Percentiles rank a stretch among this genome's conserved stretches.
These are phyloP conservation scores for Loris lydekkerianus DNA, from an alignment of 2,797 vertebrate genomes.

Conservation along the genomic window DNA sequence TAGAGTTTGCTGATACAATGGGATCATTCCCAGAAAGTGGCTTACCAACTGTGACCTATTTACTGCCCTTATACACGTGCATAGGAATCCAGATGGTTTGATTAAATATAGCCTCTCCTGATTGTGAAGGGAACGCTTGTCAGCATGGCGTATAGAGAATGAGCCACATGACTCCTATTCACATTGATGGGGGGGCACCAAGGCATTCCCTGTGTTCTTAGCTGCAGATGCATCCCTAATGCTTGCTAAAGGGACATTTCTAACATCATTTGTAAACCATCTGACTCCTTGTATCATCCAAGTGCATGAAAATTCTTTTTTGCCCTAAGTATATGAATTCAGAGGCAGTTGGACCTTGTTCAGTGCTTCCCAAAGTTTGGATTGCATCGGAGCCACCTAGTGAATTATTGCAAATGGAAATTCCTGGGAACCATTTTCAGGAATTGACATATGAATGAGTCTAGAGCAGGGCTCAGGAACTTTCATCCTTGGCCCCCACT, in stretches of 20 bases:
- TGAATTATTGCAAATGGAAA: conserved; percentile 29
- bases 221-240: neutral
- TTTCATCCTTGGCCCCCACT: neutral
- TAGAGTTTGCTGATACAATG: conserved; percentile 73
- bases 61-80: conserved; percentile 69
- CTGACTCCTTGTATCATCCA: conserved; percentile 1
- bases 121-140: conserved; percentile 75
- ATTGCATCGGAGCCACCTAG: conserved; percentile 33
- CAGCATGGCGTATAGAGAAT: conserved; percentile 50
- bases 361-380: neutral
- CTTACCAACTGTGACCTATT: conserved; percentile 77
- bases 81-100: conserved; percentile 79
- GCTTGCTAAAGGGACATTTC: conserved; percentile 34
- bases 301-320: conserved; percentile 58
- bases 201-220: conserved; percentile 47
- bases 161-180: conserved; percentile 70
- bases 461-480: neutral
- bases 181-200: conserved; percentile 58
- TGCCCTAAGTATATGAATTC: conserved; percentile 34
- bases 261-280: conserved; percentile 42
- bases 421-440: conserved; percentile 31
- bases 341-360: conserved; percentile 34
- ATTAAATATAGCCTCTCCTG: conserved; percentile 82
- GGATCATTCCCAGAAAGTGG: conserved; percentile 75
- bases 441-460: neutral